Conservation (phyloP, 2,797 vertebrate genomes). For the Salmo trutta region DNA sequence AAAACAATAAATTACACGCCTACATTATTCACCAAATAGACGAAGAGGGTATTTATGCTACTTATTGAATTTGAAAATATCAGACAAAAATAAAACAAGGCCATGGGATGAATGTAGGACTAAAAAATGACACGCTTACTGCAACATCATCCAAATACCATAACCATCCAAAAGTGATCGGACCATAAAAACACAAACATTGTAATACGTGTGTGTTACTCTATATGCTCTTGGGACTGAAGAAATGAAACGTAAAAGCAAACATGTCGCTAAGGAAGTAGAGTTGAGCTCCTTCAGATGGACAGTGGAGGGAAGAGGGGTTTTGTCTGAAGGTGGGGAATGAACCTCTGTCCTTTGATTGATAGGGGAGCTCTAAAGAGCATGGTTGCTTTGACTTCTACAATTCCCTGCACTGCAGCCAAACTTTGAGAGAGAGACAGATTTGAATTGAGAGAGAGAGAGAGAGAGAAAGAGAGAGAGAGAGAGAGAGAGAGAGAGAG, state of each 20-base stretch:
- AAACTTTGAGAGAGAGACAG: neutral
- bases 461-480: neutral
- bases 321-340: slow-evolving; percentile 75
- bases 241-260: neutral
- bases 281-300: slow-evolving; percentile 27
- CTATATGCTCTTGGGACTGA: neutral
- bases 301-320: slow-evolving; percentile 65
- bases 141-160: neutral
- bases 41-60: too few species aligned
- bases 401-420: neutral
- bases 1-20: too few species aligned
- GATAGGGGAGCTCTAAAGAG: neutral
- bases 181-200: too few species aligned
- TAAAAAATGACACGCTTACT: neutral
- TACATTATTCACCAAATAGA: too few species aligned
- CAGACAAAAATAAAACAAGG: neutral
- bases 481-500: neutral
- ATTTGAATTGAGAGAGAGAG: neutral
- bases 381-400: too few species aligned
- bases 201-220: too few species aligned
- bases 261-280: neutral
- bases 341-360: slow-evolving; percentile 74
- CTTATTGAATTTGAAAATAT: neutral
- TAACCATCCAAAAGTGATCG: neutral
- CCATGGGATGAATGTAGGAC: neutral